Evolutionary conservation across 2,797 vertebrate genomes (phyloP), one percentile per base, ranked within the genome.

Genomic region (Chelidonichthys spinosus): DNA sequence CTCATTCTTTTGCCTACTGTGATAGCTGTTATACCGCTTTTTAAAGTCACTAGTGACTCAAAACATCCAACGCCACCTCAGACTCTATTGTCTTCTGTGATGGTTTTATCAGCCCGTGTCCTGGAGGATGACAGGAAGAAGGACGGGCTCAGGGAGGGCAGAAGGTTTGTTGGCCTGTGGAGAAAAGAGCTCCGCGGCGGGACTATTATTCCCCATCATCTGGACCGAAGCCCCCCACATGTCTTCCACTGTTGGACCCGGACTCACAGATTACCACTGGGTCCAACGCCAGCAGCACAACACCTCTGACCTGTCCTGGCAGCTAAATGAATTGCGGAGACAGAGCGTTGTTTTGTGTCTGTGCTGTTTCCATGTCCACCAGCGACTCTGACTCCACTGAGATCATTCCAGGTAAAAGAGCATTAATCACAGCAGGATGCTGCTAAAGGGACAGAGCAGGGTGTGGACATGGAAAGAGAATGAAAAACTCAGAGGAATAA

Each of bases 391-490:
- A 63, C 63, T 72, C 61, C 42, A 17, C 54, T 79, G 73, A 54
- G 63, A 25, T 72, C 50, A 47, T 74, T 84, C 76, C 69, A 84
- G 80, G 78, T 88, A 78, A 79, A 65, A 71, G 69, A 78, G 69
- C 65, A 72, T 85, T 73, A 77, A 83, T 83, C 84, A 85, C 76
- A 78, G 72, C 47, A 62, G 69, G 73, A 68, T 54, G 70, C 72
- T 3, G 4, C 74, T 63, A 33, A 33, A 65, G 49, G 74, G 77
- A 77, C 72, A 60, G 7, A 76, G 66, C 71, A 67, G 75, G 69
- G 79, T 58, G 54, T 70, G 59, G 33, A 74, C 8, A 79, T 65
- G 36, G 75, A 73, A 75, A 78, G 40, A 83, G 39, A 79, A 72
- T 69, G 4, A 69, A 46, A 61, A 61, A 72, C 66, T 42, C 3